Base-by-base conservation (phyloP, 1,140 invertebrate species). In the Anastrepha ludens region DNA sequence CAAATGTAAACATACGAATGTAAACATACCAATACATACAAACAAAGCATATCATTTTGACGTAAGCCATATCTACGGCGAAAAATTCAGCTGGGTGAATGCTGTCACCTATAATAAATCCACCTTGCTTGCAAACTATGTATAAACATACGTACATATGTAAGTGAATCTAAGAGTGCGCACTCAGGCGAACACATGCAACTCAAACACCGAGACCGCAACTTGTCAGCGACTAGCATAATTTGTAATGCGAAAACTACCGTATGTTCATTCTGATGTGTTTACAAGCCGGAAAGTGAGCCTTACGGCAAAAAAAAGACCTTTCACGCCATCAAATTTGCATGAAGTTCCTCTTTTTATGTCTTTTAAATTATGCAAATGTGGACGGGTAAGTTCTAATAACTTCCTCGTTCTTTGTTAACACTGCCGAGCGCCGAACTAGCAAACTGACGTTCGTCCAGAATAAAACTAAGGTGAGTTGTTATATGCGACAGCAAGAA, bases 261-360 rank as follows among this genome's bases (percentile, higher is more conserved):
- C 47, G 47, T n/a, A 17, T 67, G 64, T 50, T 55, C 74, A 81
- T 55, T 50, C 47, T 17, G 44, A 55, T 81, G 74, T 67, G 50
- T 81, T 81, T 81, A 81, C n/a, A 55, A 81, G 74, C 20, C 74
- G 50, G 39, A 81, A 81, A 81, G 74, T 81, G 74, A 20, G 85
- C 58, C 17, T 20, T 85, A 29, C 17, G 47, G 85, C 44, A 29
- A 29, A 29, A 47, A 20, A 39, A 62, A 86, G 62, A 0, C 62
- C 62, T 86, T 86, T 86, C 85, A 86, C 59, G 60, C 59, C 85
- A 62, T 86, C 60, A 86, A 86, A 86, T 86, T 86, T 86, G 59
- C 55, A 86, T 62, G 60, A 60, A 15, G n/a, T 58, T 85, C n/a
- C 29, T 60, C 44, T 86, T 41, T 59, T 39, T 86, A 50, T 86